Base-by-base conservation (phyloP, 1,140 invertebrate genomes). In the Neuroterus valhalla region DNA sequence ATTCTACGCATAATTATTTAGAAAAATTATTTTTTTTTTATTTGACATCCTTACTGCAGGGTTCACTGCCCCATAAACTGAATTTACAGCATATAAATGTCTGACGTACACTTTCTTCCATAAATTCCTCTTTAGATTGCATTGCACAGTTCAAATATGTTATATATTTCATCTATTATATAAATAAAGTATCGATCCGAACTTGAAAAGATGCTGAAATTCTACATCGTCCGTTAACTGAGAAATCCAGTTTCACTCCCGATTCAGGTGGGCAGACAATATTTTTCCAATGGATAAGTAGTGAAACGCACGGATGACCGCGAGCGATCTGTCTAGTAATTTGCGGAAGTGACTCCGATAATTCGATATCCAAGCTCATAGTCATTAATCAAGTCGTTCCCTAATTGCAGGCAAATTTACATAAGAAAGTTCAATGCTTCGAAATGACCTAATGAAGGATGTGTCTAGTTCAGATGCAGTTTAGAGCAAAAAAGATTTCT, bases 221-320 rank as follows among this genome's bases (percentile, higher is more conserved):
- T n/a, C n/a, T n/a, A n/a, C n/a, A n/a, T n/a, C n/a, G n/a, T n/a
- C n/a, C n/a, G 21, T 38, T 38, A 45, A 42, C 68, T 19, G 74
- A 72, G 75, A 74, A 82, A 80, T 78, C 72, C 70, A 69, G 77
- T 81, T 81, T 79, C 74, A 78, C 77, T 82, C 79, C 76, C 75
- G 76, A 62, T 62, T 62, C n/a, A 6, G 78, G 71, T 75, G 23
- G 72, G 68, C 72, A 23, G 12, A 11, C 4, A 11, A 52, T 1
- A 52, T 15, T 3, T 62, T 62, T 26, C 31, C 2, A 5, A 26
- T 62, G 3, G 12, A 31, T 31, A 77, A 68, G 78, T 71, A 72
- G 75, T 77, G 78, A 82, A 82, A 78, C 75, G 72, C 80, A 72
- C 71, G 74, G 76, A 78, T 72, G 76, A 77, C 72, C 68, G 74